Evolutionary conservation across 1,140 invertebrate genomes (phyloP), one percentile per base, ranked within the genome.

Genomic region (Drosophila mayri): DNA sequence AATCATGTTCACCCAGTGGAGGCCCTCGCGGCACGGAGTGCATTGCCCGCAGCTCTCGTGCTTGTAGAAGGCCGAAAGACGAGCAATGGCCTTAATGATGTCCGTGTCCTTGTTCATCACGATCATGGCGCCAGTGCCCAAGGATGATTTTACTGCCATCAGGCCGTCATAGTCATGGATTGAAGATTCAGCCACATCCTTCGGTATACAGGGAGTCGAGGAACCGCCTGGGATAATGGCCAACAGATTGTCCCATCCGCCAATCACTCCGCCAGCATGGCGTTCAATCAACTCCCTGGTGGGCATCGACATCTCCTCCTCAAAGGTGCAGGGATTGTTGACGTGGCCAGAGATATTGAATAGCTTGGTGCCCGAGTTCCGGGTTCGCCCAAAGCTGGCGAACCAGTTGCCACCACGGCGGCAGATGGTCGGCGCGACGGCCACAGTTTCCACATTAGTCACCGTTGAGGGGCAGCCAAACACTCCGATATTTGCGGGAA

Each of bases 11-110:
- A 92, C 64, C 91, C 91, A 92, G 44, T 80, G 78, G 0, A 83
- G 62, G 10, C 96, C 96, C 92, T 97, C 96, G 22, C 96, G 93
- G 79, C 96, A 97, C 7, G 96, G 96, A 11, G 96, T 97, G 81
- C 96, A 97, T 93, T 96, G 96, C 22, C 96, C 96, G 93, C 96
- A 97, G 63, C 95, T 96, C 90, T 97, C 96, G 79, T 97, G 96
- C 85, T 96, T 95, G 91, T 97, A 97, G 91, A 97, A 97, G 41
- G 95, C 93, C 30, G 94, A 94, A 4, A 97, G 92, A 10, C 96
- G 93, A 14, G 95, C 94, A 72, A 97, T 96, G 41, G 96, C 96
- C 79, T 94, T 76, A 7, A 91, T 80, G 0, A 91, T 85, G 18
- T 91, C 90, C 40, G 84, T 90, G 2, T 59, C 32, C 63, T 91